Evolutionary conservation across 2,113 vertebrate species (phyloP), one percentile per base, ranked within the genome.

Genomic region (Zootoca vivipara): DNA sequence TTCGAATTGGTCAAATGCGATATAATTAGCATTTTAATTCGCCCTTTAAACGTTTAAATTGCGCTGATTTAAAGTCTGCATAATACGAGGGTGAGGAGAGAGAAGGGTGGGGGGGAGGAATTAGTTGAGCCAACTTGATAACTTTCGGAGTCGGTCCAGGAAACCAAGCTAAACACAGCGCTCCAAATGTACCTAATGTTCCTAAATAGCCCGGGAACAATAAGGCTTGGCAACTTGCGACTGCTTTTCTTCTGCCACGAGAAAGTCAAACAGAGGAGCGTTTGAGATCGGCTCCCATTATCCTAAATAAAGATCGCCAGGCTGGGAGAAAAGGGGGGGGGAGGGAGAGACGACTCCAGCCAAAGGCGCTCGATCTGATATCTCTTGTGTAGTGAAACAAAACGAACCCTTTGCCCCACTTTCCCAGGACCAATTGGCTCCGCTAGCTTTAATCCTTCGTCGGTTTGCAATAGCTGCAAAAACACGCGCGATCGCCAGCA

Each of bases 1-100:
- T 97, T 96, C 94, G 95, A 97, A 98, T 97, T 97, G 97, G 98
- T 97, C 94, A 97, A 98, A 97, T 96, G 95, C 95, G 96, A 95
- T 96, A 95, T 96, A 97, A 98, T 98, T 98, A 97, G 96, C 97
- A 97, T 98, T 97, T 97, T 97, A 97, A 98, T 98, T 98, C 97
- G 92, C 93, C 96, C 96, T 97, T 97, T 97, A 97, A 88, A 97
- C 95, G 96, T 97, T 97, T 94, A 98, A 97, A 98, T 96, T 95
- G 92, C 89, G 86, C 96, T 97, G 94, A 69, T 83, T 88, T 88
- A 83, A 78, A 82, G 81, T 77, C 87, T 77, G 80, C 81, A 52
- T 69, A 78, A 88, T 83, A 69, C 7, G 13, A 13, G 62, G 82
- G 24, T 67, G 42, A 13, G 38, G 56, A 73, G 46, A 62, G 38